phyloP scores from a whole-genome alignment of 2,797 vertebrate genomes.

The Catamblyrhynchus diadema region DNA sequence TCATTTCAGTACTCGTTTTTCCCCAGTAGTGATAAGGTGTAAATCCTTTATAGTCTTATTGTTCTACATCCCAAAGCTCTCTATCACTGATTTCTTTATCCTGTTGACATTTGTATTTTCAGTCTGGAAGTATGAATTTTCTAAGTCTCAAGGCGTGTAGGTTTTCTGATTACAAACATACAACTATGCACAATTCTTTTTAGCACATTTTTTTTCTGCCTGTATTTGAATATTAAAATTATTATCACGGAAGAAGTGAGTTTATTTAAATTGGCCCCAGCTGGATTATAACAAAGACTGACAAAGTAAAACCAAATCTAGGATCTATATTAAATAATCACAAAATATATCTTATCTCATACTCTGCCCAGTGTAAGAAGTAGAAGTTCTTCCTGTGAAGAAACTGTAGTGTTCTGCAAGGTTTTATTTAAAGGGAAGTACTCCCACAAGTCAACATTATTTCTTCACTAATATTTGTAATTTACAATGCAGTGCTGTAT shows the following conservation, averaged over 20 bases:
- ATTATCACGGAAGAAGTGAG: not conserved
- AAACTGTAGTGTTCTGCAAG: not conserved
- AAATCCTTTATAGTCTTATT: not conserved
- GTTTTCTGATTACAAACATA: not conserved
- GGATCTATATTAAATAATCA: not conserved
- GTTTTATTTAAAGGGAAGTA: not conserved
- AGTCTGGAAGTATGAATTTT: not conserved
- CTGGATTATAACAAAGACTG: not conserved
- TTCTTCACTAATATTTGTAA: not conserved
- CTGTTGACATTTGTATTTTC: not conserved
- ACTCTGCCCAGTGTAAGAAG: not conserved
- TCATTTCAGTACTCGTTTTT: not conserved
- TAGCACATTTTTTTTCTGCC: not conserved
- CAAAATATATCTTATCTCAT: not conserved
- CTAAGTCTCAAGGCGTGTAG: not conserved
- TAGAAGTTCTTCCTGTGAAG: not conserved
- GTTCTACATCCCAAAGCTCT: not conserved
- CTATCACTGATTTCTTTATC: not conserved
- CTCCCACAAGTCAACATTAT: not conserved
- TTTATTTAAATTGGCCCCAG: not conserved
- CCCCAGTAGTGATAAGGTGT: not conserved
- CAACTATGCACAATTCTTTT: not conserved
- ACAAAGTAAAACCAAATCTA: not conserved
- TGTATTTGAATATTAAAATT: not conserved
- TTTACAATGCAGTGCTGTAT: not conserved